These are phyloP conservation scores for Malthinus seriepunctatus DNA, from an alignment of 2,888 invertebrate genomes.

Conservation along the genomic window DNA sequence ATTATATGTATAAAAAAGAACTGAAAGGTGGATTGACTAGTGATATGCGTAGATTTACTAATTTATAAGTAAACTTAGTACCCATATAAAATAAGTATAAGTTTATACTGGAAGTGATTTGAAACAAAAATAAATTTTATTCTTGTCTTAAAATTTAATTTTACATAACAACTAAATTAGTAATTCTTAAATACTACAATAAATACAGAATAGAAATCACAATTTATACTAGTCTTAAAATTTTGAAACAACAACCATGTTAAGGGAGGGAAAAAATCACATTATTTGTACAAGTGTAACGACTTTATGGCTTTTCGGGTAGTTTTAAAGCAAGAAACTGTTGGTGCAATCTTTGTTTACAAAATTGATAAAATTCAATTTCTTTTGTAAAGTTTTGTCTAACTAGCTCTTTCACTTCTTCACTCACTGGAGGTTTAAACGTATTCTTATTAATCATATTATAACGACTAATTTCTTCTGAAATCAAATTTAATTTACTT, in stretches of 20 bases:
- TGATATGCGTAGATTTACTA: neutral
- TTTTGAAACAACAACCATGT: neutral
- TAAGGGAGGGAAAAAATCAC: neutral
- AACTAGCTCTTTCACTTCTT: slow-evolving; percentile 83
- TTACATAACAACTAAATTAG: neutral
- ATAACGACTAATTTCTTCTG: slow-evolving; percentile 76
- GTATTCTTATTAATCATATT: slow-evolving; percentile 82
- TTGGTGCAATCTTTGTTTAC: slow-evolving; percentile 79
- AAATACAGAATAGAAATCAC: slow-evolving; percentile 5
- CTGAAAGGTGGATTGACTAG: slow-evolving; percentile 4
- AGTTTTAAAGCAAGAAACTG: slow-evolving; percentile 76
- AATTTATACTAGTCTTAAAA: neutral
- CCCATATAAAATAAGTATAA: neutral
- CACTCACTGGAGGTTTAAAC: slow-evolving; percentile 86
- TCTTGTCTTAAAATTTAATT: neutral
- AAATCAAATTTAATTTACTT: slow-evolving; percentile 40
- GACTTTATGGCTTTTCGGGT: slow-evolving; percentile 15
- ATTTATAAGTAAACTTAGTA: neutral
- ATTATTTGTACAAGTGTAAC: neutral
- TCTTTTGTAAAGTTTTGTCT: slow-evolving; percentile 85
- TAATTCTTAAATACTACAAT: neutral
- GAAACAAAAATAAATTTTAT: slow-evolving; percentile 6
- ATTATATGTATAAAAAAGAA: neutral
- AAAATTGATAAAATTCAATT: slow-evolving; percentile 91
- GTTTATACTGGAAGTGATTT: slow-evolving; percentile 5